These are phyloP conservation scores for Philaethria dido DNA, from an alignment of 2,888 invertebrate species.

Conservation along the genomic window DNA sequence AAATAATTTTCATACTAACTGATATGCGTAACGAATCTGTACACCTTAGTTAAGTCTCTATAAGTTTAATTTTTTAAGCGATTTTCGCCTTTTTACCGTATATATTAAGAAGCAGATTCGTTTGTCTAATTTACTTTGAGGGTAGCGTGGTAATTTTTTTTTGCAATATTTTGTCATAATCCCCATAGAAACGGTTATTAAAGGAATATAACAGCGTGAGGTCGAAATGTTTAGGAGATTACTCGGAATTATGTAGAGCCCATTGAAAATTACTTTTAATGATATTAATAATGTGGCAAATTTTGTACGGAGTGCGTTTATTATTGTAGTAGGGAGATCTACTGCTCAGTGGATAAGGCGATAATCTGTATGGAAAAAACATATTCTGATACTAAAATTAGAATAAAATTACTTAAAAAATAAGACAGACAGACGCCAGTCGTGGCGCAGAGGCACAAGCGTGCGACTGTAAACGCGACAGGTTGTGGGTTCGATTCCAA, in stretches of 20 bases:
- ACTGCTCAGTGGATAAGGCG: constrained; percentile 1
- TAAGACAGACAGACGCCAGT: no score
- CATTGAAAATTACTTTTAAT: constrained; percentile 35
- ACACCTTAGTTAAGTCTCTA: not conserved
- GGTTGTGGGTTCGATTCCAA: no score
- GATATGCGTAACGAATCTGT: constrained; percentile 20
- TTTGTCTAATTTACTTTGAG: not conserved
- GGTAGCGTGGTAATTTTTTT: not conserved
- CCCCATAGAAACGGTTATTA: constrained; percentile 37
- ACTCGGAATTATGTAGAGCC: constrained; percentile 39
- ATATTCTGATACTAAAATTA: no score
- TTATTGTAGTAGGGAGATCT: not conserved
- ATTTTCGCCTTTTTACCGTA: not conserved
- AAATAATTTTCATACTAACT: not conserved
- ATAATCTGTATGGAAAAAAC: constrained; percentile 12
- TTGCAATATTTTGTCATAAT: constrained; percentile 32
- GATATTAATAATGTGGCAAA: constrained; percentile 30
- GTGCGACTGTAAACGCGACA: no score
- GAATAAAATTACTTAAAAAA: no score
- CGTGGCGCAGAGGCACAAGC: no score
- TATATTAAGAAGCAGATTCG: not conserved
- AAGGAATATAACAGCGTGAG: constrained; percentile 42
- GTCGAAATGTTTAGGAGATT: constrained; percentile 44
- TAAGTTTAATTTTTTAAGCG: not conserved
- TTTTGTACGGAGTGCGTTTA: not conserved